Evolutionary conservation across 2,113 vertebrate genomes (phyloP), one percentile per base, ranked within the genome.

Genomic region (Atlantisia rogersi): DNA sequence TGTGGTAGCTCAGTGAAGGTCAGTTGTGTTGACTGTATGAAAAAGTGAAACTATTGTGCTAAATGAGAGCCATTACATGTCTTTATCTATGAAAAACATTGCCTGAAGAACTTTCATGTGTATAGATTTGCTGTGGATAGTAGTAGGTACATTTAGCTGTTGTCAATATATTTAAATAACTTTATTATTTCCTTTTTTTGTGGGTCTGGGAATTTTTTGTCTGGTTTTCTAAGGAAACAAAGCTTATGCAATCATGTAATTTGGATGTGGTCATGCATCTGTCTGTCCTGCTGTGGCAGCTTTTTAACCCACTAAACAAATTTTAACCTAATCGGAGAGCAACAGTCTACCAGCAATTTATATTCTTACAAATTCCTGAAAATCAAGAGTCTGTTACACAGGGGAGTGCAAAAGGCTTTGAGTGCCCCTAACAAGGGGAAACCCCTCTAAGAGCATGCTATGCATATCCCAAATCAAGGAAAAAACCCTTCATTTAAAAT

Each of bases 181-280:
- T 62, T 31, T 44, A 70, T 11, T 86, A 70, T 11, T 86, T 94
- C 14, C 4, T 81, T 64, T 78, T 32, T 56, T 42, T 35, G 32
- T n/a, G 20, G 9, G 12, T 58, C 68, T 93, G 11, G 3, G 19
- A 90, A 80, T 80, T 70, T 20, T 78, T 64, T 8, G 28, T 46
- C 71, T 86, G 52, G 20, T 75, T 95, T 95, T 56, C n/a, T 46
- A 67, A 92, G 52, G 60, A 92, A 94, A 92, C 4, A n/a, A 56
- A 50, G 9, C 28, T 76, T 73, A 32, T 56, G n/a, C 17, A 42
- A 26, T 81, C 70, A 26, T 48, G 91, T 55, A 77, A 75, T 78
- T 58, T 70, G 31, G 46, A 78, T 21, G 39, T 70, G 31, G 50
- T 62, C 40, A 35, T 63, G 37, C 15, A 82, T 58, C 59, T 64